phyloP scores from a whole-genome alignment of 2,888 invertebrate species.

The Ferdinandea cuprea region DNA sequence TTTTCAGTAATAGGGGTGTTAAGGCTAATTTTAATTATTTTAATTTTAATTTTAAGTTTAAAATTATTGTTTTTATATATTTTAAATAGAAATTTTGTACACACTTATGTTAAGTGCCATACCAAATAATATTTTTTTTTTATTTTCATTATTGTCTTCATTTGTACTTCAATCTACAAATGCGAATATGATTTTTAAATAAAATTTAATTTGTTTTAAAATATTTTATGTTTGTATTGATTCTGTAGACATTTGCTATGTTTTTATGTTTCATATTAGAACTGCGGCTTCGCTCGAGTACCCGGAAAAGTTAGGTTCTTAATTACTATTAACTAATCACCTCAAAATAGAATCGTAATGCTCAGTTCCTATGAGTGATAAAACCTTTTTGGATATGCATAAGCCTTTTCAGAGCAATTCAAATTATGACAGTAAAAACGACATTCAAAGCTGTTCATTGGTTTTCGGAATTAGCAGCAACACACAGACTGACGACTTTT shows the following conservation, averaged over 20 bases:
- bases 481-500: too few relatives aligned
- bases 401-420: too few relatives aligned
- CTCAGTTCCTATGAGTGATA: too few relatives aligned
- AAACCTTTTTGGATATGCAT: too few relatives aligned
- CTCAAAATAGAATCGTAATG: too few relatives aligned
- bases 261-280: not conserved
- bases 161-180: constrained; percentile 34
- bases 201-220: constrained; percentile 46
- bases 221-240: not conserved
- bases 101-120: constrained; percentile 75
- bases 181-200: constrained; percentile 51
- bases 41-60: too few relatives aligned
- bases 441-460: too few relatives aligned
- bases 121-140: constrained; percentile 76
- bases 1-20: constrained; percentile 69
- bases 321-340: too few relatives aligned
- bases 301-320: too few relatives aligned
- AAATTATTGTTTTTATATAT: constrained; percentile 38
- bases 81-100: constrained; percentile 36
- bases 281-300: too few relatives aligned
- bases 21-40: constrained; percentile 57
- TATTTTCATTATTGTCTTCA: constrained; percentile 22
- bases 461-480: too few relatives aligned
- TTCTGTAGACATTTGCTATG: not conserved
- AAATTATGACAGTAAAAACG: too few relatives aligned